Evolutionary conservation across 1,140 invertebrate genomes (phyloP).

Genomic region (Reticulitermes speratus): DNA sequence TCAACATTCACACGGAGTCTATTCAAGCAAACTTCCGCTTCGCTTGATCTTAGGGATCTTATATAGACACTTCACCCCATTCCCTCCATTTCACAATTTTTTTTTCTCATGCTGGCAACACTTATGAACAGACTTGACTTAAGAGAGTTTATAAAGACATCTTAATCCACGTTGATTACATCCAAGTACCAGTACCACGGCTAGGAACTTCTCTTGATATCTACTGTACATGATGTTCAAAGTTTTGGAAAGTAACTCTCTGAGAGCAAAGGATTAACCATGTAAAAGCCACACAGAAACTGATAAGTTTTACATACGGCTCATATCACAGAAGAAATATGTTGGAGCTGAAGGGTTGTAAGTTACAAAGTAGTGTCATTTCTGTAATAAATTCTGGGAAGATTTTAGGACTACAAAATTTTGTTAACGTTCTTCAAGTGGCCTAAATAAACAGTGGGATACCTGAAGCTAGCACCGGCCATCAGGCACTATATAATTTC

Average conservation of each 20-base stretch:
- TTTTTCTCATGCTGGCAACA: background rate
- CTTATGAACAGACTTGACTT: constrained; percentile 13
- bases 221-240: background rate
- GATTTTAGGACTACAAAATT: too few species aligned
- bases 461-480: too few species aligned
- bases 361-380: too few species aligned
- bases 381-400: too few species aligned
- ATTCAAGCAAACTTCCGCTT: background rate
- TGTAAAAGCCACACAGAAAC: background rate
- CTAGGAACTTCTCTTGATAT: background rate
- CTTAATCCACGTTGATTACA: constrained; percentile 13
- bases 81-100: background rate
- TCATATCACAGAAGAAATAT: too few species aligned
- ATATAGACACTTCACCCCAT: background rate
- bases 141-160: constrained; percentile 14
- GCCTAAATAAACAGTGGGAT: too few species aligned
- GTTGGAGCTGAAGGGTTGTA: too few species aligned
- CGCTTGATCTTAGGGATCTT: background rate
- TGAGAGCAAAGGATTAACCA: background rate
- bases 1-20: background rate
- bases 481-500: too few species aligned
- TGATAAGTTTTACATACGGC: background rate
- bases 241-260: background rate
- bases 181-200: background rate
- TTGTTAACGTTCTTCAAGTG: too few species aligned